Evolutionary conservation across 2,113 vertebrate genomes (phyloP).

Genomic region (Corythornis cristatus): DNA sequence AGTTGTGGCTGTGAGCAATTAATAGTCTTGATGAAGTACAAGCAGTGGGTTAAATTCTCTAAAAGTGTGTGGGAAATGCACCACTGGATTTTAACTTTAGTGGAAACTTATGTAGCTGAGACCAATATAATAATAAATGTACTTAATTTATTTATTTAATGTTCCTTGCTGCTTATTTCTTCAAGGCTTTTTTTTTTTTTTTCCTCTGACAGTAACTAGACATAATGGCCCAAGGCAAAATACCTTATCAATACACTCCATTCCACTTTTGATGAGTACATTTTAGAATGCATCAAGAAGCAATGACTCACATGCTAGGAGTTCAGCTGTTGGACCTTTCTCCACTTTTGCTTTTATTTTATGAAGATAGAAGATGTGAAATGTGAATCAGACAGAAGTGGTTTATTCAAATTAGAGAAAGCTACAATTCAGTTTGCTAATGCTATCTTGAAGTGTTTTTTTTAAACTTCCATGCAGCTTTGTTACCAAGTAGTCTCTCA

Average conservation of each 20-base stretch:
- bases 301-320: neutral
- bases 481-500: neutral
- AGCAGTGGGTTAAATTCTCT: neutral
- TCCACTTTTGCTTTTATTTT: neutral
- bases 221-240: neutral
- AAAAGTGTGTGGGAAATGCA: neutral
- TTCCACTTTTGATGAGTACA: neutral
- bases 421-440: neutral
- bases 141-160: neutral
- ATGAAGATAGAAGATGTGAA: neutral
- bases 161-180: neutral
- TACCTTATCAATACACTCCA: neutral
- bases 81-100: neutral
- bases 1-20: neutral
- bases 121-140: neutral
- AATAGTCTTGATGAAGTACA: neutral
- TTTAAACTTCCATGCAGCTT: neutral
- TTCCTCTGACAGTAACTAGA: neutral
- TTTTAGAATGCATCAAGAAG: neutral
- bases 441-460: neutral
- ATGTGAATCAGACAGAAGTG: neutral
- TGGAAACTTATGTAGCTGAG: neutral
- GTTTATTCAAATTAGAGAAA: neutral
- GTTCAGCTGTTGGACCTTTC: neutral
- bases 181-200: neutral